phyloP scores from a whole-genome alignment of 2,888 invertebrate species.

The Auanema freiburgensis region DNA sequence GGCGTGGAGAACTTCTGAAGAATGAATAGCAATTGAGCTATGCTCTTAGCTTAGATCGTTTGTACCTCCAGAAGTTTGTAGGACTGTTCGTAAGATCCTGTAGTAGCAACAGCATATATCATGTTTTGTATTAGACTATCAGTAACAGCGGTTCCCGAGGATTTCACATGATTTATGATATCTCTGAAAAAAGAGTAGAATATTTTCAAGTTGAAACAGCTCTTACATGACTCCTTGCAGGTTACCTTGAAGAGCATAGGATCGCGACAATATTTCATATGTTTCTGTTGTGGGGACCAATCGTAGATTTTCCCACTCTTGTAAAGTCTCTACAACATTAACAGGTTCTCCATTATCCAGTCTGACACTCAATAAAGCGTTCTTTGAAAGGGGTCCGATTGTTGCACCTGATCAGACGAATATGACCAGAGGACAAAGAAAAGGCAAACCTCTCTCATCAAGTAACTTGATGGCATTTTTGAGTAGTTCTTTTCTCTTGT shows the following conservation, averaged over 20 bases:
- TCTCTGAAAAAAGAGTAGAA: conserved; percentile 9
- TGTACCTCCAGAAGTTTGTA: conserved; percentile 1
- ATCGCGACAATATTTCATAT: conserved; percentile 12
- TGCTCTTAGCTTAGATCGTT: background rate
- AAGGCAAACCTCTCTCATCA: no score
- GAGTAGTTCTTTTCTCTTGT: no score
- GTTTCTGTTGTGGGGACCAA: conserved; percentile 9
- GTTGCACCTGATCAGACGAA: no score
- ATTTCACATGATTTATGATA: conserved; percentile 17
- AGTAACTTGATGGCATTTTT: no score
- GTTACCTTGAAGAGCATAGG: conserved; percentile 17
- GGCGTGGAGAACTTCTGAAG: conserved; percentile 8
- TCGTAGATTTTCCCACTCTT: conserved; percentile 8
- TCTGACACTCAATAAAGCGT: no score
- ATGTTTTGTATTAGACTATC: conserved; percentile 7
- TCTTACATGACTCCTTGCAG: conserved; percentile 14
- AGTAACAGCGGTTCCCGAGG: conserved; percentile 1
- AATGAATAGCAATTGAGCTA: background rate
- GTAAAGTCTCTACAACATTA: conserved; percentile 12
- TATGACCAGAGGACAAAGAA: no score
- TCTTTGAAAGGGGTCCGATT: no score
- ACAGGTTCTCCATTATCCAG: conserved; percentile 16
- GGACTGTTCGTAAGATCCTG: background rate
- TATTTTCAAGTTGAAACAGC: background rate
- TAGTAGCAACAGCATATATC: conserved; percentile 8